These are phyloP conservation scores for Heliconius congener DNA, from an alignment of 1,140 invertebrate species.

Conservation along the genomic window DNA sequence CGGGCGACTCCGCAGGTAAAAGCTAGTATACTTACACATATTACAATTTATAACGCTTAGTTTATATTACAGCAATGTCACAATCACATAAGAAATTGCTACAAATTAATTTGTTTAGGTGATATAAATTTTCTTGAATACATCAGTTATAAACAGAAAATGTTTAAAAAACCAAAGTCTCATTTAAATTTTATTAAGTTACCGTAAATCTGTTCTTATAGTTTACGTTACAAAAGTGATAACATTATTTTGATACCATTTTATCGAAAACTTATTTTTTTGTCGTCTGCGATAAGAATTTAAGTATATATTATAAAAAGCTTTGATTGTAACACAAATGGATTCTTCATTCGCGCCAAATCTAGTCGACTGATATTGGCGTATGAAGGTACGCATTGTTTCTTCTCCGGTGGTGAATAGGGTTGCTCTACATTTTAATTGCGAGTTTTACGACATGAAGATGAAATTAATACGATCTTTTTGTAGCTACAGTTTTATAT, in stretches of 20 bases:
- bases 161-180: neutral
- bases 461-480: neutral
- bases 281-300: conserved; percentile 8
- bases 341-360: conserved; percentile 23
- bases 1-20: too few relatives aligned
- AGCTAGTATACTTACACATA: too few relatives aligned
- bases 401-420: conserved; percentile 8
- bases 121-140: neutral
- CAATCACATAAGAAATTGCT: too few relatives aligned
- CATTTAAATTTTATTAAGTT: conserved; percentile 10
- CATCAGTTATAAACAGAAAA: neutral
- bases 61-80: too few relatives aligned
- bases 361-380: conserved; percentile 24
- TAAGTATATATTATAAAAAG: conserved; percentile 11
- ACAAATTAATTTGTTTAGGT: neutral
- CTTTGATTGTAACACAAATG: conserved; percentile 13
- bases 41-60: too few relatives aligned
- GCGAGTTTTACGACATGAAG: neutral
- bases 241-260: conserved; percentile 7
- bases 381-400: conserved; percentile 35
- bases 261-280: conserved; percentile 9
- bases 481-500: too few relatives aligned
- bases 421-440: conserved; percentile 6
- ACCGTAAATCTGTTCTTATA: conserved; percentile 11
- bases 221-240: conserved; percentile 7